These are phyloP conservation scores for Portevinia maculata DNA, from an alignment of 2,888 invertebrate genomes.

Conservation along the genomic window DNA sequence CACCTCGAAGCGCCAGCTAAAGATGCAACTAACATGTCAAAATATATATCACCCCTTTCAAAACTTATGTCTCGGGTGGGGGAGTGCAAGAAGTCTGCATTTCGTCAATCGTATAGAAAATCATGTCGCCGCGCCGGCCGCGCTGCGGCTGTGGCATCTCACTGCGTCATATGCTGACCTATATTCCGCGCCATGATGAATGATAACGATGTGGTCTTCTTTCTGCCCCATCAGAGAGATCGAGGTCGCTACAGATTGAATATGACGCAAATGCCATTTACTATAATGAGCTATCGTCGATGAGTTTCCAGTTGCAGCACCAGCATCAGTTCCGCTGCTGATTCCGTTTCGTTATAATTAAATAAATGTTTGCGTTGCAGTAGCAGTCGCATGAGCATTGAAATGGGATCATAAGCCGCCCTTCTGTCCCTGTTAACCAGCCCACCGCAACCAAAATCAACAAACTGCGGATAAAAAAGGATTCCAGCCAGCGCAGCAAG, in stretches of 20 bases:
- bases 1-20: conserved; percentile 37
- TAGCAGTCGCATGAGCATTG: conserved; percentile 41
- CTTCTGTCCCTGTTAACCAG: conserved; percentile 10
- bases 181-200: conserved; percentile 39
- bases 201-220: conserved; percentile 40
- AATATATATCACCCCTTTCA: conserved; percentile 37
- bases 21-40: conserved; percentile 43
- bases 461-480: conserved; percentile 58
- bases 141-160: conserved; percentile 7
- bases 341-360: conserved; percentile 66
- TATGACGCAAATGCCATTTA: conserved; percentile 57
- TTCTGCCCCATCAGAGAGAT: conserved; percentile 29
- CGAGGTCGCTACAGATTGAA: conserved; percentile 44
- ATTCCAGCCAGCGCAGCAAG: neutral
- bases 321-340: conserved; percentile 26
- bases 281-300: conserved; percentile 22
- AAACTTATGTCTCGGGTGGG: conserved; percentile 17
- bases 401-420: conserved; percentile 54
- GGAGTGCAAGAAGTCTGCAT: neutral
- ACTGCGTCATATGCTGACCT: conserved; percentile 61
- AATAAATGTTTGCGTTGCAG: conserved; percentile 70
- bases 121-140: conserved; percentile 27
- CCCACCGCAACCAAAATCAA: conserved; percentile 54
- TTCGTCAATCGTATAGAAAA: conserved; percentile 49
- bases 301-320: conserved; percentile 1